Conservation (phyloP, 2,797 vertebrate species). For the Hemitrygon akajei region DNA sequence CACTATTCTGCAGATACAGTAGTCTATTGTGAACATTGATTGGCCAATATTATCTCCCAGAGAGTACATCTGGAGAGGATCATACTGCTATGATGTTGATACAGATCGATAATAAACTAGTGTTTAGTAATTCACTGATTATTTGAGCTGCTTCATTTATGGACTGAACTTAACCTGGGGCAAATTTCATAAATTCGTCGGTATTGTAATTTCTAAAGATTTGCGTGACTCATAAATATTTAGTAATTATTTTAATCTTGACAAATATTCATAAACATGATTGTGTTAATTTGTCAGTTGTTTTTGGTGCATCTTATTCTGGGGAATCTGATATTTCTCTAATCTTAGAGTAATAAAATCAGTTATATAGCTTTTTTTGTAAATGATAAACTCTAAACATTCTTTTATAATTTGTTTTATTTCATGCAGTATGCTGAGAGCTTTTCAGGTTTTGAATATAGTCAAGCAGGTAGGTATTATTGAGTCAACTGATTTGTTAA, state of each 20-base stretch:
- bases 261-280: not conserved
- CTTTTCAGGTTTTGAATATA: not conserved
- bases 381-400: not conserved
- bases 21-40: not conserved
- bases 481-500: not conserved
- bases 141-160: not conserved
- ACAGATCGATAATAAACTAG: not conserved
- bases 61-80: not conserved
- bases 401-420: not conserved
- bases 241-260: not conserved
- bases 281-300: not conserved
- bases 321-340: not conserved
- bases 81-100: not conserved
- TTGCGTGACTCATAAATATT: not conserved
- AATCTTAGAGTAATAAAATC: not conserved
- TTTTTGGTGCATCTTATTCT: not conserved
- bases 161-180: not conserved
- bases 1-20: not conserved
- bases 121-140: not conserved
- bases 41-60: not conserved
- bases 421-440: not conserved
- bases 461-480: not conserved
- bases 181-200: not conserved
- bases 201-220: not conserved
- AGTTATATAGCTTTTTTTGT: not conserved